Evolutionary conservation across 2,888 invertebrate species (phyloP).

Genomic region (Melanostoma scalare): DNA sequence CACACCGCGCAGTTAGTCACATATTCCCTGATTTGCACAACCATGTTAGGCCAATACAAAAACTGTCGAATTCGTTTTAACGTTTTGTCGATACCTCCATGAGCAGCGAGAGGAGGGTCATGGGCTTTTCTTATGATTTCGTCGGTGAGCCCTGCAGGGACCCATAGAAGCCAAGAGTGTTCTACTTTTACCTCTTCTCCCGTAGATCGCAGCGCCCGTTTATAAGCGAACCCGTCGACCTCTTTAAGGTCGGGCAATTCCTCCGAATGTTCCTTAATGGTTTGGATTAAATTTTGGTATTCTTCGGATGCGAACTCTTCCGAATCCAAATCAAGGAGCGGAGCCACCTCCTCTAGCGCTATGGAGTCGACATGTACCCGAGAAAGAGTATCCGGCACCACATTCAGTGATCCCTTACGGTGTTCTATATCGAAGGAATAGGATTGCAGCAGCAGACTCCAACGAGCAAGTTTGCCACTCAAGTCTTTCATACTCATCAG

Average conservation of each 20-base stretch:
- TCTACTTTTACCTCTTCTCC: not conserved
- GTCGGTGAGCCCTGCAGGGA: conserved; percentile 16
- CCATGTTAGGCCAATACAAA: not conserved
- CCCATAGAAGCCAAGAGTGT: conserved; percentile 26
- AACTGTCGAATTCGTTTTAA: not conserved
- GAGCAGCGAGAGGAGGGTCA: conserved; percentile 21
- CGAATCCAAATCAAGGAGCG: conserved; percentile 18
- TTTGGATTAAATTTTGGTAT: not conserved
- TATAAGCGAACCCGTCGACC: conserved; percentile 12
- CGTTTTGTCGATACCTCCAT: conserved; percentile 32
- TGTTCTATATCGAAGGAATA: too few species aligned
- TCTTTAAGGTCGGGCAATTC: conserved; percentile 13
- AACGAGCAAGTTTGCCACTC: too few species aligned
- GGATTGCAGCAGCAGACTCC: too few species aligned
- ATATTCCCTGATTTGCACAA: not conserved
- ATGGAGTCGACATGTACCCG: conserved; percentile 1
- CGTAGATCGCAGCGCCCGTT: not conserved
- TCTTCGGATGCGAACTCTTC: not conserved
- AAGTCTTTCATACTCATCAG: too few species aligned
- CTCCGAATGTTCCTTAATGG: not conserved
- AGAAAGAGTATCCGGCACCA: conserved; percentile 16
- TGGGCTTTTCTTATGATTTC: conserved; percentile 25
- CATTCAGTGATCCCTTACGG: not conserved
- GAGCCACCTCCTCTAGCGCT: not conserved
- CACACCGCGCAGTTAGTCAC: not conserved